These are phyloP conservation scores for Parelbella ahira DNA, from an alignment of 2,888 invertebrate species.

Conservation along the genomic window DNA sequence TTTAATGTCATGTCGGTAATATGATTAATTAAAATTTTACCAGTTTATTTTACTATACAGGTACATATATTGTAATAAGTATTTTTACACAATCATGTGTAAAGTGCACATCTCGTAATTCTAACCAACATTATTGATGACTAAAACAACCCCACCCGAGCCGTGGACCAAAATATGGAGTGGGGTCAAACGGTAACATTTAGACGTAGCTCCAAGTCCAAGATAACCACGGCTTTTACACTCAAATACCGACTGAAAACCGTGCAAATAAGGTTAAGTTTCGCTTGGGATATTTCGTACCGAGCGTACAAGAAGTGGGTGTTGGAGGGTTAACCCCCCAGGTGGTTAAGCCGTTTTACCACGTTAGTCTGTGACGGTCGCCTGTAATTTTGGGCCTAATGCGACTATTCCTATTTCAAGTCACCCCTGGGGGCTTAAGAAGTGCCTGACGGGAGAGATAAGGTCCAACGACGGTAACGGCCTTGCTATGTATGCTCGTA, in stretches of 20 bases:
- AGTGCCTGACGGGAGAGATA: slow-evolving; percentile 71
- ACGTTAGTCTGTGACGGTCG: slow-evolving; percentile 78
- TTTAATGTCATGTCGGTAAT: too few species aligned
- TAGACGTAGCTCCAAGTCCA: slow-evolving; percentile 43
- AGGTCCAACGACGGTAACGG: slow-evolving; percentile 36
- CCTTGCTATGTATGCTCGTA: slow-evolving; percentile 27
- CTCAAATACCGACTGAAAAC: slow-evolving; percentile 29
- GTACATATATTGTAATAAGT: too few species aligned
- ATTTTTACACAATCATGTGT: not conserved
- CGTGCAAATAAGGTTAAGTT: slow-evolving; percentile 31
- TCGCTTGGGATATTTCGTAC: slow-evolving; percentile 24
- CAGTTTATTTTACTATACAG: too few species aligned
- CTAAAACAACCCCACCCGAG: slow-evolving; percentile 61
- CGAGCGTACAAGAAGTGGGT: slow-evolving; percentile 40
- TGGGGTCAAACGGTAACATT: slow-evolving; percentile 75
- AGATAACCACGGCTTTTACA: slow-evolving; percentile 27
- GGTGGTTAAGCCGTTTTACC: slow-evolving; percentile 77
- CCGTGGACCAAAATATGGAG: slow-evolving; percentile 65
- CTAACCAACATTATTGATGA: slow-evolving; percentile 77
- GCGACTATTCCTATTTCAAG: slow-evolving; percentile 80
- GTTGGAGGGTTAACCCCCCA: slow-evolving; percentile 63
- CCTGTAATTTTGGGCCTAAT: slow-evolving; percentile 79
- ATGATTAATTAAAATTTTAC: too few species aligned
- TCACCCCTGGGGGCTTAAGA: slow-evolving; percentile 71
- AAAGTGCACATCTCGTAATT: slow-evolving; percentile 53